Evolutionary conservation across 2,113 vertebrate genomes (phyloP).

Genomic region (Cathartes aura): DNA sequence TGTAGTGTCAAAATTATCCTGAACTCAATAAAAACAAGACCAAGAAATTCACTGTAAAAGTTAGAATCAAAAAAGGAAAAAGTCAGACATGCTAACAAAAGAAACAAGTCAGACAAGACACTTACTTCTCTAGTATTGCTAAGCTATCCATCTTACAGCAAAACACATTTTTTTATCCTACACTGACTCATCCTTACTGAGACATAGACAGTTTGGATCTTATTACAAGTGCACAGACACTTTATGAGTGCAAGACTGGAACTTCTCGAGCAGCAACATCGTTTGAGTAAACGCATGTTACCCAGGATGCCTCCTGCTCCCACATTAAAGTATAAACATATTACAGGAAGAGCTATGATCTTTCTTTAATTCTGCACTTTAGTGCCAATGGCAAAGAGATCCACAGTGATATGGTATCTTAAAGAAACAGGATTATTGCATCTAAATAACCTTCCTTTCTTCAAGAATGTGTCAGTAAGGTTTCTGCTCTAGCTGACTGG

Average conservation of each 20-base stretch:
- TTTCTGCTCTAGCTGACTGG: background rate
- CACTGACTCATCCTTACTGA: background rate
- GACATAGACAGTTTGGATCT: background rate
- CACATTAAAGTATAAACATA: background rate
- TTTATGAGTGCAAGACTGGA: background rate
- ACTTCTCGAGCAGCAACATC: background rate
- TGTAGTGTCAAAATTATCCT: background rate
- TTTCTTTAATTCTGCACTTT: background rate
- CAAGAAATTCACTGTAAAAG: background rate
- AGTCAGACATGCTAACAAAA: background rate
- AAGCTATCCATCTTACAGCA: background rate
- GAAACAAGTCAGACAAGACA: background rate
- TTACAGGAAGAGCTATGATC: background rate
- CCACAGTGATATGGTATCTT: fast-evolving
- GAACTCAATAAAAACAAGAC: background rate
- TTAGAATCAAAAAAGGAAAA: background rate
- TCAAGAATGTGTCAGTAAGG: background rate
- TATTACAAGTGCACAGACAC: background rate
- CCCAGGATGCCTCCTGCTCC: background rate
- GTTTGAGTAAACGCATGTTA: background rate
- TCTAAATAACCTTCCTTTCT: background rate
- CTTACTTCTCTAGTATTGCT: background rate
- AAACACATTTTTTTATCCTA: background rate
- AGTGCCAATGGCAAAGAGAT: background rate
- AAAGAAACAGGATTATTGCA: background rate